phyloP scores from a whole-genome alignment of 2,797 vertebrate genomes.

The Lutra lutra region DNA sequence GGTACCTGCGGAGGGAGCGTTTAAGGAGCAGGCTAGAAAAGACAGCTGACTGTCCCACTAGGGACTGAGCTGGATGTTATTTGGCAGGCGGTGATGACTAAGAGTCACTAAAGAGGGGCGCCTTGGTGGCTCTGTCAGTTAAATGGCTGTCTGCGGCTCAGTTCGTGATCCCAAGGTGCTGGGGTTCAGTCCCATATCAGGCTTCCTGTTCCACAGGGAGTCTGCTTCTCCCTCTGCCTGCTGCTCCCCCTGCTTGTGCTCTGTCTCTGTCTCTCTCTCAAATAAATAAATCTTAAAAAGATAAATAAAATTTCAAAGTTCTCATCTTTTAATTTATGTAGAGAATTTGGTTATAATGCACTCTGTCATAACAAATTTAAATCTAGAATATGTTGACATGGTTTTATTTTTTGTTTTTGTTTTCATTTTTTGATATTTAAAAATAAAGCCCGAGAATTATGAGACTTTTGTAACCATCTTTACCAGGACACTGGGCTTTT shows the following conservation, averaged over 20 bases:
- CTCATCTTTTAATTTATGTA: background rate
- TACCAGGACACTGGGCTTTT: background rate
- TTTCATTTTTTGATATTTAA: background rate
- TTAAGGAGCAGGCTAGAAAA: background rate
- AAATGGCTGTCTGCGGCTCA: background rate
- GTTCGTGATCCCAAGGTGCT: background rate
- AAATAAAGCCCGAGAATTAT: background rate
- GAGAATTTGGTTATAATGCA: background rate
- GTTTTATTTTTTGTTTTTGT: background rate
- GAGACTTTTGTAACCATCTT: background rate
- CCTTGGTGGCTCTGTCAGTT: background rate
- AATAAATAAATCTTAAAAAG: background rate
- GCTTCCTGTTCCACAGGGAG: too few species aligned
- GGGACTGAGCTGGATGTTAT: background rate
- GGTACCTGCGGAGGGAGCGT: fast-evolving
- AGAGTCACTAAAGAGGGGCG: background rate
- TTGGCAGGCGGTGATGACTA: background rate
- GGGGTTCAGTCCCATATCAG: background rate
- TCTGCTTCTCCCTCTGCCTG: background rate
- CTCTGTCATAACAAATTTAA: conserved; percentile 13
- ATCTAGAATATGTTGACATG: background rate
- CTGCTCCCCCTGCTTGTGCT: too few species aligned
- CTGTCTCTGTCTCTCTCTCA: background rate
- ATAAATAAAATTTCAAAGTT: background rate
- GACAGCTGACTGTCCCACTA: background rate